Conservation (phyloP, 2,888 invertebrate species). For the Caenorhabditis angaria region DNA sequence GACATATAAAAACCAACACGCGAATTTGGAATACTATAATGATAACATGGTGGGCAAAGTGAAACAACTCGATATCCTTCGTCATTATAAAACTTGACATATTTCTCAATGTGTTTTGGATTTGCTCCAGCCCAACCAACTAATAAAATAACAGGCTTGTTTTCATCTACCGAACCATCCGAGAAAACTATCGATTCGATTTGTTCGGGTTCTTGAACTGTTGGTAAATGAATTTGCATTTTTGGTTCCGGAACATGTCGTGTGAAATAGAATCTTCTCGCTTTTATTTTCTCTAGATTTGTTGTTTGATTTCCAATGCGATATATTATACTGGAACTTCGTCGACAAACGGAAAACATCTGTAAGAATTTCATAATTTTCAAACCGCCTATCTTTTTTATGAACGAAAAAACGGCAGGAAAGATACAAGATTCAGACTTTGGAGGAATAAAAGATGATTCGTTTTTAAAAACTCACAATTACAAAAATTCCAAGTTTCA, state of each 20-base stretch:
- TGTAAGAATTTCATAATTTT: no score
- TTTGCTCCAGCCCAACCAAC: constrained; percentile 57
- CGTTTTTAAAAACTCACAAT: no score
- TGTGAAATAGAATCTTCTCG: no score
- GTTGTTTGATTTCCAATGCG: no score
- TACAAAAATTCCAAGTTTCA: no score
- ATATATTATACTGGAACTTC: no score
- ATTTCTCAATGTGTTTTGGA: constrained; percentile 50
- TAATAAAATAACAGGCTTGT: constrained; percentile 47
- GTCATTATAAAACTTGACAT: constrained; percentile 51
- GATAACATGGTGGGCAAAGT: constrained; percentile 47
- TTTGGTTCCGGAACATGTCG: constrained; percentile 40
- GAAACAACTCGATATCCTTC: constrained; percentile 48
- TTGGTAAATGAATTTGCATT: constrained; percentile 44
- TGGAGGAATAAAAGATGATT: no score
- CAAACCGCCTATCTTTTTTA: no score
- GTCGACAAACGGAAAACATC: no score
- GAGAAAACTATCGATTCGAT: constrained; percentile 27
- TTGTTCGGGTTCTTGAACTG: constrained; percentile 16
- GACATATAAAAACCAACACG: constrained; percentile 54
- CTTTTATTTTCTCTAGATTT: no score
- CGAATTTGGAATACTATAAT: constrained; percentile 52
- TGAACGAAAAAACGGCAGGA: no score
- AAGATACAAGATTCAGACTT: no score
- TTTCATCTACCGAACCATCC: constrained; percentile 28